These are phyloP conservation scores for Corythornis vintsioides DNA, from an alignment of 2,113 vertebrate species.

Conservation along the genomic window DNA sequence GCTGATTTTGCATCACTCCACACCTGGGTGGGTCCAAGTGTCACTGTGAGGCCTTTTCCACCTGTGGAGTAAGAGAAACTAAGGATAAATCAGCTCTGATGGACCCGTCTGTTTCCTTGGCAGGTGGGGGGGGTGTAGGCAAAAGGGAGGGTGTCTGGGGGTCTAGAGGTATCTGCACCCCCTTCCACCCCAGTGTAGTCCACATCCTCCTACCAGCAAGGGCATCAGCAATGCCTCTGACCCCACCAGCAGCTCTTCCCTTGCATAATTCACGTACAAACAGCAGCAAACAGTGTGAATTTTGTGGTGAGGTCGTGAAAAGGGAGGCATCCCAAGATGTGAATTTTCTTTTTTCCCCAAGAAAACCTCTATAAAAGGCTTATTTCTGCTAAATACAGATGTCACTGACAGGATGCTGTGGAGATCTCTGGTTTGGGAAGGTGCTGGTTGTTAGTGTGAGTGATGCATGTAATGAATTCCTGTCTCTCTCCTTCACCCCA, in stretches of 20 bases:
- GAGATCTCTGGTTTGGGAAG: not conserved
- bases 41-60: not conserved
- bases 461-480: not conserved
- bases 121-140: not conserved
- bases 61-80: not conserved
- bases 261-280: rapidly evolving
- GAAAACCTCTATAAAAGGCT: rapidly evolving
- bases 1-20: not conserved
- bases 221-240: rapidly evolving
- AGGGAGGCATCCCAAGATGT: not conserved
- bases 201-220: not conserved
- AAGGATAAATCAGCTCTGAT: not conserved
- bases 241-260: not conserved
- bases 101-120: not conserved
- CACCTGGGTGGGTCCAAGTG: not conserved
- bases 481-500: not conserved
- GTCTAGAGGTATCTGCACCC: not conserved
- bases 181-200: not conserved
- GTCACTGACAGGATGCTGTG: rapidly evolving
- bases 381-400: not conserved
- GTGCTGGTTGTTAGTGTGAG: not conserved
- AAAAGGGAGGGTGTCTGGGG: not conserved
- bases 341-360: too few species aligned
- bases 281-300: not conserved
- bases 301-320: rapidly evolving